Conservation (phyloP, 2,113 vertebrate species). For the Butorides virescens region DNA sequence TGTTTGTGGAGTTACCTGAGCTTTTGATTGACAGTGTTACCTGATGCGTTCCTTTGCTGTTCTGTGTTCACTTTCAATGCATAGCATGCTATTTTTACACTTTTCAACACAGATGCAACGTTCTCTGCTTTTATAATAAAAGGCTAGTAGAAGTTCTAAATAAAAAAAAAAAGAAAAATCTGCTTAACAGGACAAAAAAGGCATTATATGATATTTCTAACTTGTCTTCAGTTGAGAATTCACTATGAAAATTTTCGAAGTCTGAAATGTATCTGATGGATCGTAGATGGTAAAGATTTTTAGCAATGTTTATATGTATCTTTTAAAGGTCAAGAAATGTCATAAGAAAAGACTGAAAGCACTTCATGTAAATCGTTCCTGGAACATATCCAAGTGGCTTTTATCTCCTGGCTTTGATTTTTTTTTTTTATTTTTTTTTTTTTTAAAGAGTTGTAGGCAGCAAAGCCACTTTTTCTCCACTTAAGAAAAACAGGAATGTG, state of each 20-base stretch:
- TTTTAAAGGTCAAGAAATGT: constrained; percentile 64
- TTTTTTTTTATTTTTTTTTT: not conserved
- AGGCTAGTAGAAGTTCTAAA: constrained; percentile 6
- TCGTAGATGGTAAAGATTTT: constrained; percentile 21
- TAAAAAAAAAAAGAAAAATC: not conserved
- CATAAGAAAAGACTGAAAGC: constrained; percentile 48
- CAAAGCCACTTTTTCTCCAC: not conserved
- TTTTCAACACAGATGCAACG: not conserved
- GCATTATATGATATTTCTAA: not conserved
- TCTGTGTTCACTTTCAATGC: not conserved
- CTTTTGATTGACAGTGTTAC: constrained; percentile 24
- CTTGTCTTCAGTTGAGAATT: not conserved
- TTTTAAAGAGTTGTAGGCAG: not conserved
- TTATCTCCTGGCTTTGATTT: constrained; percentile 12
- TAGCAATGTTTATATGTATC: constrained; percentile 31
- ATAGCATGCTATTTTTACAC: constrained; percentile 23
- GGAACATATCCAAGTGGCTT: constrained; percentile 54
- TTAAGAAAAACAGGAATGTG: not conserved
- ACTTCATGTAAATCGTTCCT: constrained; percentile 55
- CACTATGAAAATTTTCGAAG: not conserved
- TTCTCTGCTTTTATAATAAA: constrained; percentile 16
- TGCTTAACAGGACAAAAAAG: not conserved
- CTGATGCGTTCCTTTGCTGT: not conserved
- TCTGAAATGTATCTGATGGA: not conserved
- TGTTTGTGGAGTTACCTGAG: constrained; percentile 65